These are phyloP conservation scores for Oreochromis mossambicus DNA, from an alignment of 2,797 vertebrate genomes.

Conservation along the genomic window DNA sequence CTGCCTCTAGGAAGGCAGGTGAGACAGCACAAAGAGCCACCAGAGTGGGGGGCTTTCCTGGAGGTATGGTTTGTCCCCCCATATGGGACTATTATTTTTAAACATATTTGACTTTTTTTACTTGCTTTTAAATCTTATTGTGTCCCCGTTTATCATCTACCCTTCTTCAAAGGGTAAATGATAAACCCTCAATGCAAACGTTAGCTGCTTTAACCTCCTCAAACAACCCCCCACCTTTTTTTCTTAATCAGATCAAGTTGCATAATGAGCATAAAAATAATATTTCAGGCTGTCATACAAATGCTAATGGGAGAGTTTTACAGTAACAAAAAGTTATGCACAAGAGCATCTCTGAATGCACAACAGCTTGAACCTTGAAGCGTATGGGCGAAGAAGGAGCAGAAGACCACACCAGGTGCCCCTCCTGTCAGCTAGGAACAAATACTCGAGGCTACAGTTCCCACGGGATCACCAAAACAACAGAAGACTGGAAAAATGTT, in stretches of 20 bases:
- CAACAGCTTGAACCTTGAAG: neutral
- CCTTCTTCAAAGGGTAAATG: accelerated
- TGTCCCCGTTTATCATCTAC: accelerated
- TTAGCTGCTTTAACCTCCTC: neutral
- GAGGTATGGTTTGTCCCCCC: neutral
- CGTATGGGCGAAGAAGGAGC: neutral
- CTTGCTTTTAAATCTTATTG: neutral
- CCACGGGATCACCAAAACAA: neutral
- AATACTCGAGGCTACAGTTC: neutral
- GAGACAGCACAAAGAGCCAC: neutral
- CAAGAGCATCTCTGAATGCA: neutral
- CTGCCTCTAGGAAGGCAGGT: neutral
- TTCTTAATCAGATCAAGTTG: neutral
- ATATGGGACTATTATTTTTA: accelerated
- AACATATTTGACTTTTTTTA: neutral
- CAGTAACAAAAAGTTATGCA: neutral
- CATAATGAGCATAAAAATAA: neutral
- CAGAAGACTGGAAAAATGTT: accelerated
- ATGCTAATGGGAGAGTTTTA: neutral
- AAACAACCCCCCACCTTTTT: neutral
- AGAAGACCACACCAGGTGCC: neutral
- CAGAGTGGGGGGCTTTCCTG: accelerated
- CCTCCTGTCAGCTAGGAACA: neutral
- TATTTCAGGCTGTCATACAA: neutral
- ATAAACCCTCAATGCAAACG: neutral